These are phyloP conservation scores for Siderastrea radians DNA, from an alignment of 92 coral and sea anemone genomes.

Conservation along the genomic window DNA sequence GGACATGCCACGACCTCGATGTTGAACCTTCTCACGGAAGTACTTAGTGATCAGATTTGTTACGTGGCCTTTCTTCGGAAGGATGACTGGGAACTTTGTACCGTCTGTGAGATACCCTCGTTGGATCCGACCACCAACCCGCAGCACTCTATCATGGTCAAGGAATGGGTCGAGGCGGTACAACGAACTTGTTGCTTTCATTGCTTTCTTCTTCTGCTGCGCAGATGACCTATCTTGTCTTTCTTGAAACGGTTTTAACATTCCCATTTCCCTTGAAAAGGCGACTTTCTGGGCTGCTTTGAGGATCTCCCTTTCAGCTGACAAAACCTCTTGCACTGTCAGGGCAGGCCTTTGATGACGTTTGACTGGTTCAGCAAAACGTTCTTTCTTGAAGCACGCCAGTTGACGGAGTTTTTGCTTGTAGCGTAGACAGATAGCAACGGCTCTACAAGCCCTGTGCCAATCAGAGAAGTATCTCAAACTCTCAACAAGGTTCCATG, in stretches of 20 bases:
- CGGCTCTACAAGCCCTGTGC: constrained; percentile 34
- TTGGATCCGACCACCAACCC: constrained; percentile 56
- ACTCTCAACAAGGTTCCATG: constrained; percentile 28
- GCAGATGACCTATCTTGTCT: background rate
- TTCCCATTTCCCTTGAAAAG: background rate
- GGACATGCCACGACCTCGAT: constrained; percentile 13
- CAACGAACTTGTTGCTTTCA: constrained; percentile 8
- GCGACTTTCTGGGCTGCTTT: constrained; percentile 5
- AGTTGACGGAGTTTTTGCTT: constrained; percentile 24
- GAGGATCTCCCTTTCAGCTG: constrained; percentile 16
- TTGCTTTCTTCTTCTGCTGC: background rate
- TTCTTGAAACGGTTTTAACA: background rate
- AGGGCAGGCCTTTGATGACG: constrained; percentile 4
- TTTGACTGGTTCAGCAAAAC: background rate
- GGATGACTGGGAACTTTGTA: constrained; percentile 45
- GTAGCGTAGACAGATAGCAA: constrained; percentile 36
- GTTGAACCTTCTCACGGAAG: constrained; percentile 18
- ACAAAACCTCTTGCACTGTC: background rate
- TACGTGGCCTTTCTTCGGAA: constrained; percentile 23
- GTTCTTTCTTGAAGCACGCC: constrained; percentile 7
- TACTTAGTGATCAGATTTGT: constrained; percentile 3
- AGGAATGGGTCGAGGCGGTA: constrained; percentile 1
- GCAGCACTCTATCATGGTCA: constrained; percentile 26
- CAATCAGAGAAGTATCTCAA: constrained; percentile 47
- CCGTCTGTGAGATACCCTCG: constrained; percentile 11